phyloP scores from a whole-genome alignment of 1,140 invertebrate species.

The Ericerus pela region DNA sequence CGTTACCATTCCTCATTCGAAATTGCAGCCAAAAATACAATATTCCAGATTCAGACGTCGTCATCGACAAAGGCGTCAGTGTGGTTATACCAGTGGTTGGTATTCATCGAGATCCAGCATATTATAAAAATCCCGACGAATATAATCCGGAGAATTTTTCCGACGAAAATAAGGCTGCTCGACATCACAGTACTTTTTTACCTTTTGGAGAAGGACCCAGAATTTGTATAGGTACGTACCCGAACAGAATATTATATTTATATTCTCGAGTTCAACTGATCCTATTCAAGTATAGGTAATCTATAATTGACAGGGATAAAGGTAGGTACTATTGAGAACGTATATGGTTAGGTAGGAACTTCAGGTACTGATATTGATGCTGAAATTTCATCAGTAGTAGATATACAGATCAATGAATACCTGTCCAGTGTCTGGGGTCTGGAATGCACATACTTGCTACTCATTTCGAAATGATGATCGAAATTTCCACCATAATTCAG shows the following conservation, averaged over 20 bases:
- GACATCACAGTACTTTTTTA: slow-evolving; percentile 35
- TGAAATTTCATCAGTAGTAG: no score
- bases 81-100: slow-evolving; percentile 34
- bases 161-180: slow-evolving; percentile 28
- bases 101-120: slow-evolving; percentile 40
- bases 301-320: no score
- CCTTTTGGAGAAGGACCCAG: slow-evolving; percentile 43
- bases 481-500: no score
- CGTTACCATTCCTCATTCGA: slow-evolving; percentile 34
- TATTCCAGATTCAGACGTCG: slow-evolving; percentile 30
- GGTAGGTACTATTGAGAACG: no score
- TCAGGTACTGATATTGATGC: no score
- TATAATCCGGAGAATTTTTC: slow-evolving; percentile 40
- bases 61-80: slow-evolving; percentile 30
- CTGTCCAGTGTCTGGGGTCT: no score
- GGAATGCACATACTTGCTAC: no score
- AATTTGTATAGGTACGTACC: slow-evolving; percentile 37
- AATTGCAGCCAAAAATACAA: slow-evolving; percentile 37
- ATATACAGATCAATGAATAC: no score
- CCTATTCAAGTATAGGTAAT: no score
- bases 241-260: not conserved
- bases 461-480: no score
- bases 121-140: slow-evolving; percentile 38
- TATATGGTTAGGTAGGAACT: no score
- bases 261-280: not conserved